Evolutionary conservation across 1,140 invertebrate species (phyloP).

Genomic region (Adoxophyes honmai): DNA sequence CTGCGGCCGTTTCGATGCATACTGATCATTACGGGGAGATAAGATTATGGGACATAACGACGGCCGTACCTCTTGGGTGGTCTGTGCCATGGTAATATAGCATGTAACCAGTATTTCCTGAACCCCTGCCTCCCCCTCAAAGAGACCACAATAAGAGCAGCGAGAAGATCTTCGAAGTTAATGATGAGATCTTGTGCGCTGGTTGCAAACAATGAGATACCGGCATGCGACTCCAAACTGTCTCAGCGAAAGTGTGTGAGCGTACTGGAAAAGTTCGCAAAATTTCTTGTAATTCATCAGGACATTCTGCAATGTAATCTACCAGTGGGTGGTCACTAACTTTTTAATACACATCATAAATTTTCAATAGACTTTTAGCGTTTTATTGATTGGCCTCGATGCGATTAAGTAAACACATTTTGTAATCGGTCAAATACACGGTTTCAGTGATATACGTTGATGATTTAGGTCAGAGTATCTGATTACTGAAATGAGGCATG

Average conservation of each 20-base stretch:
- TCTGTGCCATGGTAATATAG: conserved; percentile 31
- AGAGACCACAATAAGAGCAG: background rate
- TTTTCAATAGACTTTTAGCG: conserved; percentile 11
- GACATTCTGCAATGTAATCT: conserved; percentile 40
- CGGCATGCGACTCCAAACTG: conserved; percentile 47
- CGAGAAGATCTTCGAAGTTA: background rate
- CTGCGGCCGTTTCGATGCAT: conserved; percentile 38
- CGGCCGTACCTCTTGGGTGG: conserved; percentile 53
- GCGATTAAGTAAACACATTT: background rate
- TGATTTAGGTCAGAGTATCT: background rate
- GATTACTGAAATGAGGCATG: conserved; percentile 3
- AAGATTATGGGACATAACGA: conserved; percentile 58
- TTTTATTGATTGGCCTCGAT: background rate
- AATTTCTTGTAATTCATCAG: conserved; percentile 60
- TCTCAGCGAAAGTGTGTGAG: conserved; percentile 67
- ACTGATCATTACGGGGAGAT: conserved; percentile 53
- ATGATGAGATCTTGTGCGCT: conserved; percentile 22
- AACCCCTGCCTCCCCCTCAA: conserved; percentile 18
- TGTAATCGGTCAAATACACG: background rate
- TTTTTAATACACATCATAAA: conserved; percentile 30
- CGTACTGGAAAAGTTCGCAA: conserved; percentile 41
- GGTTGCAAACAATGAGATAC: conserved; percentile 29
- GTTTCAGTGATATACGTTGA: background rate
- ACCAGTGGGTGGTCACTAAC: conserved; percentile 43
- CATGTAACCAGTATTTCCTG: conserved; percentile 38